phyloP scores from a whole-genome alignment of 2,797 vertebrate species.

The Microhierax caerulescens region DNA sequence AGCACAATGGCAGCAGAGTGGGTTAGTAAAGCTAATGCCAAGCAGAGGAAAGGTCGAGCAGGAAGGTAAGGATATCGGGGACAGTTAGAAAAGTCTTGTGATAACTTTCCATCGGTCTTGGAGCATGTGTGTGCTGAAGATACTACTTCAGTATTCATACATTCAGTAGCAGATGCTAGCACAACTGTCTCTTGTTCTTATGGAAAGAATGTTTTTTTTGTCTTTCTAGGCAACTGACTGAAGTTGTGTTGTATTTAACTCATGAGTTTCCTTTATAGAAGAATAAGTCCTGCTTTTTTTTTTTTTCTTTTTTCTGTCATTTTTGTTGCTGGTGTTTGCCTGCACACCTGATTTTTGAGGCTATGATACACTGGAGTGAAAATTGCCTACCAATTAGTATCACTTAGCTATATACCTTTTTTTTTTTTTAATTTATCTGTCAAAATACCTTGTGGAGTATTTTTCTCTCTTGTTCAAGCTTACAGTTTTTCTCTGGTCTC shows the following conservation, averaged over 20 bases:
- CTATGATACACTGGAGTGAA: not conserved
- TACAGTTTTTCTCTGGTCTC: not conserved
- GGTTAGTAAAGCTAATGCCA: slow-evolving; percentile 97
- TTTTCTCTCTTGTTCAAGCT: not conserved
- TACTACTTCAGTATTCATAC: fast-evolving
- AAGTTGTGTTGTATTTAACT: not conserved
- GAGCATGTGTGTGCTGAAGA: not conserved
- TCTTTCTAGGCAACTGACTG: not conserved
- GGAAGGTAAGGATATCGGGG: slow-evolving; percentile 81
- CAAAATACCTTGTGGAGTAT: not conserved
- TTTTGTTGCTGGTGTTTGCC: not conserved
- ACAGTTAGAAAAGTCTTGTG: not conserved
- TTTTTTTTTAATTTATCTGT: not conserved
- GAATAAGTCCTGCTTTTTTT: not conserved
- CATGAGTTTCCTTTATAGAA: not conserved
- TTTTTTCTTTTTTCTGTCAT: not conserved
- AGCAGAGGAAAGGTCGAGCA: slow-evolving; percentile 94
- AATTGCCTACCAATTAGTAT: not conserved
- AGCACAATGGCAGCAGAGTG: slow-evolving; percentile 96
- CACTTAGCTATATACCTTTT: too few relatives aligned
- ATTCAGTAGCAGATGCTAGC: not conserved
- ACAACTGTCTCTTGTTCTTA: not conserved
- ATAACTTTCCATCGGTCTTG: not conserved
- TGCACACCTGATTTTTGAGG: not conserved
- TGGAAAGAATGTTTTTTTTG: not conserved